Conservation (phyloP, 2,797 vertebrate genomes). For the Lophotriccus pileatus region DNA sequence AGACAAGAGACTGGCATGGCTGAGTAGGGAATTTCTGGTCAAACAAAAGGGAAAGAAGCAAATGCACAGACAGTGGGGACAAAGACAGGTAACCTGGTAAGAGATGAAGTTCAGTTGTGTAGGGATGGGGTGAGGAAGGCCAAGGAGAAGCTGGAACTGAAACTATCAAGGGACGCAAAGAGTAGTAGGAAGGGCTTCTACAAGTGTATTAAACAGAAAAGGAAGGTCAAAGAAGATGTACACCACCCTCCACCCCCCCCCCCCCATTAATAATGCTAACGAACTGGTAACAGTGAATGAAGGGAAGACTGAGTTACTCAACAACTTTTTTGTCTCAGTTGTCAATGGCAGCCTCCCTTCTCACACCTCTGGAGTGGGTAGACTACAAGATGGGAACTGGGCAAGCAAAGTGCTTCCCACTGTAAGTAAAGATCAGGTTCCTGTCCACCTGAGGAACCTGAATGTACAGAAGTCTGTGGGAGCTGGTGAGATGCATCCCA, state of each 20-base stretch:
- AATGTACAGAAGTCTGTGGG: neutral
- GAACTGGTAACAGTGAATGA: neutral
- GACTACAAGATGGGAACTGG: neutral
- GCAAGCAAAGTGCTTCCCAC: neutral
- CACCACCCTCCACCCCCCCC: too few relatives aligned
- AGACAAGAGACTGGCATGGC: neutral
- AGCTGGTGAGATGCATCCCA: neutral
- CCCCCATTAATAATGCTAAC: neutral
- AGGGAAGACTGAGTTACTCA: neutral
- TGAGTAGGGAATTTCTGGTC: neutral
- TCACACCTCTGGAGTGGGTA: neutral
- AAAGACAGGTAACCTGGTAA: neutral
- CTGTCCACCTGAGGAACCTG: neutral
- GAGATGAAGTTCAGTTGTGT: neutral
- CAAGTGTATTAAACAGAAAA: rapidly evolving
- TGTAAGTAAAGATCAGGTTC: neutral
- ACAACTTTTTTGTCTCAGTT: neutral
- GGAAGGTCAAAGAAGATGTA: neutral
- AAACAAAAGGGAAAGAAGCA: neutral
- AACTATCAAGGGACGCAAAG: neutral
- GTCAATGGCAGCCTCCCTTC: neutral
- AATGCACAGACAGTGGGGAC: neutral
- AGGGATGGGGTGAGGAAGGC: neutral
- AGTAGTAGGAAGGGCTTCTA: neutral
- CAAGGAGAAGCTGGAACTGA: neutral